Evolutionary conservation across 2,113 vertebrate species (phyloP).

Genomic region (Hylia prasina): DNA sequence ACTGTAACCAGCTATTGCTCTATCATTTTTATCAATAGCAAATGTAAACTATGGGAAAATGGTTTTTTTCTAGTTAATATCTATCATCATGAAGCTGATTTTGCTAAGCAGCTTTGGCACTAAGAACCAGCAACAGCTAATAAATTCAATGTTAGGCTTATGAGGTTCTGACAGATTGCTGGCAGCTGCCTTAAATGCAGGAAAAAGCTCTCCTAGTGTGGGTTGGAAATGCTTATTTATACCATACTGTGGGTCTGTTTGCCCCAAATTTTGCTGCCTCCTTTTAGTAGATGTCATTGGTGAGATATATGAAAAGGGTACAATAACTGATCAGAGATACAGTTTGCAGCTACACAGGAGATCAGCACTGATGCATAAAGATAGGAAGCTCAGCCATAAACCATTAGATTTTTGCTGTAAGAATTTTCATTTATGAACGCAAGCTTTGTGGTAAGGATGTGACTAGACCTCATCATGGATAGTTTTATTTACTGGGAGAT

Average conservation of each 20-base stretch:
- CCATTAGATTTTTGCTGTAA: neutral
- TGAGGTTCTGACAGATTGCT: conserved; percentile 55
- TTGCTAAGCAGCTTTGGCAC: conserved; percentile 54
- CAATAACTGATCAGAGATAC: neutral
- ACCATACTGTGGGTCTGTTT: conserved; percentile 60
- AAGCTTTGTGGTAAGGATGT: neutral
- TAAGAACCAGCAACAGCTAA: conserved; percentile 51
- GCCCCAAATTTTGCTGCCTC: conserved; percentile 52
- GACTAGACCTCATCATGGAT: neutral
- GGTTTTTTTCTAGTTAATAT: neutral
- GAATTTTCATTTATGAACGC: neutral
- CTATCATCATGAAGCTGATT: conserved; percentile 46
- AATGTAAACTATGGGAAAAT: conserved; percentile 2
- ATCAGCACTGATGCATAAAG: neutral
- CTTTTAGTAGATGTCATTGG: conserved; percentile 29
- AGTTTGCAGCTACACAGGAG: neutral
- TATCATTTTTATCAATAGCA: neutral
- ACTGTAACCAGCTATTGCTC: neutral
- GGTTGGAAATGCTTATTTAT: conserved; percentile 63
- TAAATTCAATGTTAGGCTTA: conserved; percentile 59
- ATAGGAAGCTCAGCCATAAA: neutral
- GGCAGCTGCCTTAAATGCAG: conserved; percentile 56
- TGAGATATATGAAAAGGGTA: neutral
- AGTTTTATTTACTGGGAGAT: neutral
- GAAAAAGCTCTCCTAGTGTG: conserved; percentile 52